These are phyloP conservation scores for Acanthopleura granulata DNA, from an alignment of 2,888 invertebrate species.

Conservation along the genomic window DNA sequence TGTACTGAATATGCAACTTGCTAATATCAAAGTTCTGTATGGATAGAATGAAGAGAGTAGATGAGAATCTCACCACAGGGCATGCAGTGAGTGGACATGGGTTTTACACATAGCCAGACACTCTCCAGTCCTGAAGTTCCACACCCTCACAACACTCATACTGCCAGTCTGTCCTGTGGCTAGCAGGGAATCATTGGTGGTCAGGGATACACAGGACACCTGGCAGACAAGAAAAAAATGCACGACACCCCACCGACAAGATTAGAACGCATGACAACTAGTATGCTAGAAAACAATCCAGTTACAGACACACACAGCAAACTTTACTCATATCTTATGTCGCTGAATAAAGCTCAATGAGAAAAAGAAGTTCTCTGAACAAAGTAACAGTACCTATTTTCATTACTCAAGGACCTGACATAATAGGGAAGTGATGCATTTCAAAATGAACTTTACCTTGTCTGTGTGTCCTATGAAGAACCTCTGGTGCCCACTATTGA, in stretches of 20 bases:
- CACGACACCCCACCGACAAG: no score
- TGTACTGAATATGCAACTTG: no score
- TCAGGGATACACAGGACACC: conserved; percentile 64
- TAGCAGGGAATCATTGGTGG: conserved; percentile 54
- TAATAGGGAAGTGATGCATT: no score
- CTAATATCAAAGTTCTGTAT: neutral
- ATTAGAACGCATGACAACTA: no score
- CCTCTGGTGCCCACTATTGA: conserved; percentile 64
- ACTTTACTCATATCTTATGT: no score
- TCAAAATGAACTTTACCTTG: conserved; percentile 53
- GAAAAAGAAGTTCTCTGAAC: no score
- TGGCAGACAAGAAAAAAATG: conserved; percentile 27
- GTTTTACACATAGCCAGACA: conserved; percentile 66
- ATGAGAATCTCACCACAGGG: conserved; percentile 47
- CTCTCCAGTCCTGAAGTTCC: conserved; percentile 62
- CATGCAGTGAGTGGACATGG: conserved; percentile 61
- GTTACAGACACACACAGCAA: no score
- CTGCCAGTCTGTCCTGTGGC: conserved; percentile 68
- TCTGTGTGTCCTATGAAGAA: conserved; percentile 70
- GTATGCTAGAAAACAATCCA: no score
- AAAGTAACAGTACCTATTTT: no score
- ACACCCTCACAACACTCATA: conserved; percentile 65
- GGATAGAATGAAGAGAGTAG: neutral
- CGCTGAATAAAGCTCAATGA: no score
- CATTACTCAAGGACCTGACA: no score